phyloP scores from a whole-genome alignment of 1,140 invertebrate genomes.

The Hyles vespertilio region DNA sequence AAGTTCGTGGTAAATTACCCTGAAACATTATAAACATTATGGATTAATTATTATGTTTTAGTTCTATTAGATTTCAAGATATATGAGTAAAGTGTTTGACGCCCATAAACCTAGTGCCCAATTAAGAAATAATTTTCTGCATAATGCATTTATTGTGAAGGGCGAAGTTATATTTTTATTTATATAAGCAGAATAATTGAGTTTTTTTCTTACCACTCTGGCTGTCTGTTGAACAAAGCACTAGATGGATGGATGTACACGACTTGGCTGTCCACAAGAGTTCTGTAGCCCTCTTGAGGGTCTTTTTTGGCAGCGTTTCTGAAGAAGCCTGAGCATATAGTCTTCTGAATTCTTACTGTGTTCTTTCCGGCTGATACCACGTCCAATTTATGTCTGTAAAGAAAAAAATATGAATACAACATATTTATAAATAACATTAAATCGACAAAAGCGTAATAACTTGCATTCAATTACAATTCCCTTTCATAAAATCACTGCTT shows the following conservation, averaged over 20 bases:
- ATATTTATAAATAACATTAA: not conserved
- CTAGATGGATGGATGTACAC: slow-evolving; percentile 99
- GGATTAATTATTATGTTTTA: not conserved
- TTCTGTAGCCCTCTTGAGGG: slow-evolving; percentile 98
- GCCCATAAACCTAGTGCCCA: too few species aligned
- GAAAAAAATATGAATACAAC: slow-evolving; percentile 4
- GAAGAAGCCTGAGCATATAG: slow-evolving; percentile 99
- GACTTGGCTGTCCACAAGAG: slow-evolving; percentile 97
- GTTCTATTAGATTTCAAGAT: not conserved
- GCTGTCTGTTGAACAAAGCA: slow-evolving; percentile 97
- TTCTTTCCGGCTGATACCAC: slow-evolving; percentile 98
- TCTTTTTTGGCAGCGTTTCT: slow-evolving; percentile 99
- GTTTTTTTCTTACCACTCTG: slow-evolving; percentile 97
- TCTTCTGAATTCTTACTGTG: slow-evolving; percentile 96
- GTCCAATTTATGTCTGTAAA: slow-evolving; percentile 93
- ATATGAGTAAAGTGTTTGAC: too few species aligned
- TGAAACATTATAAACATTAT: slow-evolving; percentile 58
- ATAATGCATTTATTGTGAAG: too few species aligned
- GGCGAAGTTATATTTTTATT: too few species aligned
- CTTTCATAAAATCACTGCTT: too few species aligned
- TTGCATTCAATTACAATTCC: too few species aligned
- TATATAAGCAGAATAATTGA: too few species aligned
- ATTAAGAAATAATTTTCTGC: too few species aligned
- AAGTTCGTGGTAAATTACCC: slow-evolving; percentile 98
- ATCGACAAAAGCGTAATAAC: not conserved